These are phyloP conservation scores for Pempheris klunzingeri DNA, from an alignment of 2,797 vertebrate genomes.

Conservation along the genomic window DNA sequence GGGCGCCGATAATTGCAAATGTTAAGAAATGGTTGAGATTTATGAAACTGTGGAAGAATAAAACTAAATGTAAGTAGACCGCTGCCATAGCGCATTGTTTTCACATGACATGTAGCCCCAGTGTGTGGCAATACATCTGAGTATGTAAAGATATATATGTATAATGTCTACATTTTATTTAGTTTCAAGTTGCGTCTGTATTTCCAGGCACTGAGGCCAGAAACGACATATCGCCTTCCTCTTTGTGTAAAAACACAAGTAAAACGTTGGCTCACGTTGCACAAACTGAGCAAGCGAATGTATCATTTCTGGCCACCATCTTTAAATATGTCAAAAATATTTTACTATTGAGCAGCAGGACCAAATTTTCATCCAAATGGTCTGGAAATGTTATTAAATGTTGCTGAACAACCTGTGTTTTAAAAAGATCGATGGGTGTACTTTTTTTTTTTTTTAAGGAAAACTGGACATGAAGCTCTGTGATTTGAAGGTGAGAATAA, in stretches of 20 bases:
- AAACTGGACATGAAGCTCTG: background rate
- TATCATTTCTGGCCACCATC: background rate
- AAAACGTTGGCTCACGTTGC: background rate
- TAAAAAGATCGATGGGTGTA: background rate
- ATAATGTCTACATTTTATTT: too few species aligned
- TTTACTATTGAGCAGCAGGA: background rate
- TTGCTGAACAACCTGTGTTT: background rate
- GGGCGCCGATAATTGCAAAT: slow-evolving; percentile 12
- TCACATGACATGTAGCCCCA: too few species aligned
- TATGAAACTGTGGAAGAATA: too few species aligned
- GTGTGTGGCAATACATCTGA: too few species aligned
- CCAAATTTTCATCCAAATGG: background rate
- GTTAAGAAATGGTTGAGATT: background rate
- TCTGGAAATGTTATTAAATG: too few species aligned
- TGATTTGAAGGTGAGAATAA: background rate
- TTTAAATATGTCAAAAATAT: background rate
- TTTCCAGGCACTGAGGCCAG: background rate
- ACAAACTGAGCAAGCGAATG: background rate
- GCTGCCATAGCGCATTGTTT: too few species aligned
- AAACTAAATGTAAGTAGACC: too few species aligned
- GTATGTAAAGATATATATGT: too few species aligned
- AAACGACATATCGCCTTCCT: background rate
- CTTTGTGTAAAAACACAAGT: background rate
- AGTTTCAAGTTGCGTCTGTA: background rate
- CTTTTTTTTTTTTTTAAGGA: background rate